Evolutionary conservation across 2,113 vertebrate genomes (phyloP).

Genomic region (Phasianus colchicus): DNA sequence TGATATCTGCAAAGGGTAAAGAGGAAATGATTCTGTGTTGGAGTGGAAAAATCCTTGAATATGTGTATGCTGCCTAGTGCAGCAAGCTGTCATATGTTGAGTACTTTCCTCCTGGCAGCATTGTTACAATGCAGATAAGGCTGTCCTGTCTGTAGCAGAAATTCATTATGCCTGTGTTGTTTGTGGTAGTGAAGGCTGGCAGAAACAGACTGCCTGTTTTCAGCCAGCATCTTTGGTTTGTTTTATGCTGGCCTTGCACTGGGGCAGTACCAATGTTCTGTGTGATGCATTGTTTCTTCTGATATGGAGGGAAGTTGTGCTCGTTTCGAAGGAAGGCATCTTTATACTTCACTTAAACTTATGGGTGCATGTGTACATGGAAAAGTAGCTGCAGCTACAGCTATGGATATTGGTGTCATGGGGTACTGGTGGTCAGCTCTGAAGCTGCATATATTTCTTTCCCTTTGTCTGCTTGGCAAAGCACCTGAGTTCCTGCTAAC

Average conservation of each 20-base stretch:
- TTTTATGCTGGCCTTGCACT: not conserved
- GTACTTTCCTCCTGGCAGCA: not conserved
- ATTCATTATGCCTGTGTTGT: not conserved
- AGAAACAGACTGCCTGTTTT: not conserved
- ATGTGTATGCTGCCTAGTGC: rapidly evolving
- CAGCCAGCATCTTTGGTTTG: not conserved
- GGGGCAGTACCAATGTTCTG: not conserved
- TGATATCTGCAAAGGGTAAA: not conserved
- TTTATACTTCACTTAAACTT: rapidly evolving
- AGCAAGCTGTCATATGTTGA: rapidly evolving
- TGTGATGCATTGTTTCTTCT: not conserved
- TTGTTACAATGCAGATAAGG: not conserved
- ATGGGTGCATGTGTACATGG: not conserved
- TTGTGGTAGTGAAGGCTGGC: not conserved
- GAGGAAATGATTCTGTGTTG: not conserved
- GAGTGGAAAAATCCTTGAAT: not conserved
- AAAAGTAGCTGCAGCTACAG: not conserved
- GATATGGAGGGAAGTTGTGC: not conserved
- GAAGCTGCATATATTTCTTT: not conserved
- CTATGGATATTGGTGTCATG: not conserved
- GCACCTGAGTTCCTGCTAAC: not conserved
- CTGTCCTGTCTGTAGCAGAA: not conserved
- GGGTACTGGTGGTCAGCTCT: not conserved
- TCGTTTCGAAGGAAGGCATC: not conserved
- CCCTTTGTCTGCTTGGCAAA: not conserved